These are phyloP conservation scores for Eupeodes corollae DNA, from an alignment of 1,140 invertebrate species.

Conservation along the genomic window DNA sequence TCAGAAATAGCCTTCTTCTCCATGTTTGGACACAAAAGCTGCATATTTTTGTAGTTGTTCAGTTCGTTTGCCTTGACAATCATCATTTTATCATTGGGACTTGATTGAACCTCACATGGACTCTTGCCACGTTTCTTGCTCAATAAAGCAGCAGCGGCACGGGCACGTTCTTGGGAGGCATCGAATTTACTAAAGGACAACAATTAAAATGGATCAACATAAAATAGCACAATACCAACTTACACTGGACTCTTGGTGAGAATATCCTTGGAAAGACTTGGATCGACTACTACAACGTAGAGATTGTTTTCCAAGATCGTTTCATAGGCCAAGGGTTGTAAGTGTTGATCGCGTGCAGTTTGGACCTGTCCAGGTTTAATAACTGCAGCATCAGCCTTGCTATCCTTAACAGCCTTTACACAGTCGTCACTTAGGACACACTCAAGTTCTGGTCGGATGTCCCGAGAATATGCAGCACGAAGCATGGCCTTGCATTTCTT, in stretches of 20 bases:
- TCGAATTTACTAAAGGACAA: slow-evolving; percentile 20
- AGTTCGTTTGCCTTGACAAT: slow-evolving; percentile 23
- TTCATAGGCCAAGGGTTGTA: slow-evolving; percentile 28
- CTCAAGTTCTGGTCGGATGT: slow-evolving; percentile 57
- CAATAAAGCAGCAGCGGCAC: slow-evolving; percentile 18
- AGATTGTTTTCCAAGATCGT: slow-evolving; percentile 16
- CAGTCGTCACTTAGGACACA: slow-evolving; percentile 55
- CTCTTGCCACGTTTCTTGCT: slow-evolving; percentile 22
- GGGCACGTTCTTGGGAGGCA: slow-evolving; percentile 13
- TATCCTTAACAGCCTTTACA: slow-evolving; percentile 45
- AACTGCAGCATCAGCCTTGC: slow-evolving; percentile 20
- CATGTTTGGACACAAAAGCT: slow-evolving; percentile 23
- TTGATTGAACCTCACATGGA: slow-evolving; percentile 13
- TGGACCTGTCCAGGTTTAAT: slow-evolving; percentile 11
- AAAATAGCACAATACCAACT: slow-evolving; percentile 7
- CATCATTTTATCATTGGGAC: slow-evolving; percentile 13
- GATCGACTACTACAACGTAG: slow-evolving; percentile 24
- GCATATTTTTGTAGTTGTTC: slow-evolving; percentile 23
- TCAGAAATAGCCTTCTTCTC: slow-evolving; percentile 27
- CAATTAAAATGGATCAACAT: not conserved
- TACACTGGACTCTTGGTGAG: slow-evolving; percentile 23
- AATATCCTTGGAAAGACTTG: slow-evolving; percentile 13
- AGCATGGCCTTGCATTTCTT: slow-evolving; percentile 56
- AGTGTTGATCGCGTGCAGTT: slow-evolving; percentile 13
- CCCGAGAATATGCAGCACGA: slow-evolving; percentile 55